Percentiles rank a stretch among this genome's conserved stretches.
phyloP scores from a whole-genome alignment of 2,797 vertebrate genomes.

The Megaceryle alcyon region DNA sequence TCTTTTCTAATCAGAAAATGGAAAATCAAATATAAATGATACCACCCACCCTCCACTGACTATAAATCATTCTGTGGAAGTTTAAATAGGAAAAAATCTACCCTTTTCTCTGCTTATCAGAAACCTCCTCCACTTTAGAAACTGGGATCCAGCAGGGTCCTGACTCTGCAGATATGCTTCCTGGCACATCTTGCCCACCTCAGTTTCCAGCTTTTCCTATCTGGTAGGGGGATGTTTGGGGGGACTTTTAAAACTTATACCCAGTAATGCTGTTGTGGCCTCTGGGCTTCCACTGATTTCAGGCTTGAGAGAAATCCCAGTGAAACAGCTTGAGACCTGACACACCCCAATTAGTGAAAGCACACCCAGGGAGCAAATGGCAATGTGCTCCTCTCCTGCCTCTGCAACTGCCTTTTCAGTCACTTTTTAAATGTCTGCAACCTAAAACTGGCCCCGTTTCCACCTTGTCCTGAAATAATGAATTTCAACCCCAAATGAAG shows the following conservation, averaged over 20 bases:
- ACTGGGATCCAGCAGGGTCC: background rate
- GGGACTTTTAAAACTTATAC: background rate
- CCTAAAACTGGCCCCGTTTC: background rate
- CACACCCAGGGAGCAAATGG: background rate
- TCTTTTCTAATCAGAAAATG: conserved; percentile 40
- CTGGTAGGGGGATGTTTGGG: rapidly evolving
- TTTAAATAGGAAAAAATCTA: conserved; percentile 33
- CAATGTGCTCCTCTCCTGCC: background rate
- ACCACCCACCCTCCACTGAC: background rate
- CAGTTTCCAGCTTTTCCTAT: background rate
- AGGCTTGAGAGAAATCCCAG: background rate
- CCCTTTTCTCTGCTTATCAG: conserved; percentile 7
- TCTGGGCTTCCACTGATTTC: background rate
- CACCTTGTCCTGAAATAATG: background rate
- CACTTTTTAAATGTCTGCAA: background rate
- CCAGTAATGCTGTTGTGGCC: background rate
- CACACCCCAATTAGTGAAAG: background rate
- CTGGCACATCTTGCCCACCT: background rate
- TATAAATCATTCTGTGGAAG: conserved; percentile 10
- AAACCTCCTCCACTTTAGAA: background rate
- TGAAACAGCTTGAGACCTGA: background rate
- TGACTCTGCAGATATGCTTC: background rate
- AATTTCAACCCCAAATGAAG: background rate
- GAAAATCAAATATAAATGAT: conserved; percentile 49
- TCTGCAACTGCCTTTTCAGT: background rate